Evolutionary conservation across 2,797 vertebrate species (phyloP), one percentile per base, ranked within the genome.

Genomic region (Chiroxiphia lanceolata): DNA sequence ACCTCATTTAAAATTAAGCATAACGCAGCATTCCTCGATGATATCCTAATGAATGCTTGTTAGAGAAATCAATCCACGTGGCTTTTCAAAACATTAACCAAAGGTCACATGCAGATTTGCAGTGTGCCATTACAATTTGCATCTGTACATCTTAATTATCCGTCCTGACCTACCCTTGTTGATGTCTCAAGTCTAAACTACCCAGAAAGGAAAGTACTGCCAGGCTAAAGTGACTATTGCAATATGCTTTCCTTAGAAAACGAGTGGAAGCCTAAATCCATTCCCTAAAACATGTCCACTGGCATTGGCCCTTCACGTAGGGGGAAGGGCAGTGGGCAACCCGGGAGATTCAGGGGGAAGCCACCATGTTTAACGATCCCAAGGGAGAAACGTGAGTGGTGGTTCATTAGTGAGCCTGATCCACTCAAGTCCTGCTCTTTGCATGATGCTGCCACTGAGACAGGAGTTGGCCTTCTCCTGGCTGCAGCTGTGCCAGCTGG

Each of bases 371-470:
- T 44, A 63, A n/a, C 36, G 27, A 36, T 75, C 29, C 59, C 33
- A 14, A 1, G 0, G 2, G 34, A 54, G 36, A n/a, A 65, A 14
- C 13, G 6, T 1, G 2, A 48, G 38, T 3, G 2, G 18, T 23
- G 13, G 19, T 18, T 54, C 16, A 1, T 21, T 10, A 33, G 26
- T 38, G 42, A n/a, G 63, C 12, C 10, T 3, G 50, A 23, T 10
- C 45, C 23, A 3, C 29, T 8, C 9, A 22, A 31, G 50, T 44
- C 56, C 78, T 47, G 50, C 36, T 40, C 50, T 38, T 31, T 15
- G 45, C 27, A 2, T 3, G 27, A 11, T 5, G 16, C 38, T 45
- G 40, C 45, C 18, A 0, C 54, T 21, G 0, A 26, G n/a, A 0
- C 15, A 71, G 77, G 38, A 47, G 38, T 3, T 36, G 1, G 1